Base-by-base conservation (phyloP, 2,888 invertebrate genomes). In the Proisotoma minuta region DNA sequence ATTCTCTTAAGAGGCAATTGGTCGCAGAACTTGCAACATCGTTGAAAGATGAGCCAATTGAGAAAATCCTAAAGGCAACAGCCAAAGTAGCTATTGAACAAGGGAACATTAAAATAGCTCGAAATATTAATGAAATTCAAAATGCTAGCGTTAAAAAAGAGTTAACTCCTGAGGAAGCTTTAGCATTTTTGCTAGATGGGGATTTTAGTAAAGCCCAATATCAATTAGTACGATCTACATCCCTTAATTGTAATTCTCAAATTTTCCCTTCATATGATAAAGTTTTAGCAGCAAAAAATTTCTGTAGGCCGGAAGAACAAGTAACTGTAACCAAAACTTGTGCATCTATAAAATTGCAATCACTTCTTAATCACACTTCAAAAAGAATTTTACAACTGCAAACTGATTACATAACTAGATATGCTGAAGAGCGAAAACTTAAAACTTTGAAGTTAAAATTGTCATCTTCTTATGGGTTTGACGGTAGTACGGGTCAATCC, bases 201-300 rank as follows among this genome's bases (percentile, higher is more conserved):
- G 23, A 22, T n/a, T 12, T 52, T 4, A 43, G 40, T 2, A 24
- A 4, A n/a, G 43, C 2, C 2, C 28, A 27, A 2, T 59, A 59
- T 26, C 20, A 5, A 24, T 3, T 10, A 4, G 23, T 40, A 18
- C 5, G 40, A 27, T 4, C 27, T 18, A 40, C 27, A 12, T 18
- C 18, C 3, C 10, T 18, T 2, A n/a, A 18, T 3, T 27, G 8
- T 18, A 51, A 51, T 34, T 12, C 22, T 10, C 2, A 23, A 15
- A 20, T 54, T 3, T 49, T 49, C 10, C 63, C 63, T 10, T 23
- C 53, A 12, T 63, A 63, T 49, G 2, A 59, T n/a, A 4, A 23
- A 24, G 54, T 54, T 1, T 1, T 18, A 20, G 22, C 20, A 12
- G 49, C 27, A 10, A 58, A 50, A 29, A 26, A 34, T 23, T 2